phyloP scores from a whole-genome alignment of 1,140 invertebrate species.

The Akabosia matsudoensis region DNA sequence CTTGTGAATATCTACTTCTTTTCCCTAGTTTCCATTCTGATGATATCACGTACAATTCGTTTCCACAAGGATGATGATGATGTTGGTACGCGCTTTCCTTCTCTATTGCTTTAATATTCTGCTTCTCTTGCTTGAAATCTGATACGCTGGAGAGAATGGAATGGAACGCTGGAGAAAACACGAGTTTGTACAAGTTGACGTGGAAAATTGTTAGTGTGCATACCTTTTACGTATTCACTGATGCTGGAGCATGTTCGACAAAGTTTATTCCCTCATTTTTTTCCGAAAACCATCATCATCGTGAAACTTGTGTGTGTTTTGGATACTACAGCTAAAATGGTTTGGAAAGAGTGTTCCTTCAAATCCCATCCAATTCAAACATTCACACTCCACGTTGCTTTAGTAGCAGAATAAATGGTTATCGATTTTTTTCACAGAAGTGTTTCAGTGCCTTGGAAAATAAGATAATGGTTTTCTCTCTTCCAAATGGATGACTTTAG shows the following conservation, averaged over 20 bases:
- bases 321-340: too few species aligned
- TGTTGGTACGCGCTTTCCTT: too few species aligned
- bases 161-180: conserved; percentile 23
- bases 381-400: neutral
- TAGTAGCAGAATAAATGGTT: too few species aligned
- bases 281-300: too few species aligned
- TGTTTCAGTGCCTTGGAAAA: too few species aligned
- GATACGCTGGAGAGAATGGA: conserved; percentile 12
- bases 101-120: neutral
- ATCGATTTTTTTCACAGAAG: neutral
- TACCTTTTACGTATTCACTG: neutral
- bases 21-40: neutral
- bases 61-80: too few species aligned
- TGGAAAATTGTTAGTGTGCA: conserved; percentile 20
- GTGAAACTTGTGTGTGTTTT: too few species aligned
- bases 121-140: neutral
- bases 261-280: too few species aligned
- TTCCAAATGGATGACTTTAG: too few species aligned
- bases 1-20: neutral
- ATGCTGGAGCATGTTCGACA: too few species aligned
- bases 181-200: too few species aligned
- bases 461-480: too few species aligned
- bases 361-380: conserved; percentile 7
- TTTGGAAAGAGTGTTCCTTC: neutral
- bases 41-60: conserved; percentile 9